Evolutionary conservation across 2,113 vertebrate species (phyloP).

Genomic region (Melanotaenia duboulayi): DNA sequence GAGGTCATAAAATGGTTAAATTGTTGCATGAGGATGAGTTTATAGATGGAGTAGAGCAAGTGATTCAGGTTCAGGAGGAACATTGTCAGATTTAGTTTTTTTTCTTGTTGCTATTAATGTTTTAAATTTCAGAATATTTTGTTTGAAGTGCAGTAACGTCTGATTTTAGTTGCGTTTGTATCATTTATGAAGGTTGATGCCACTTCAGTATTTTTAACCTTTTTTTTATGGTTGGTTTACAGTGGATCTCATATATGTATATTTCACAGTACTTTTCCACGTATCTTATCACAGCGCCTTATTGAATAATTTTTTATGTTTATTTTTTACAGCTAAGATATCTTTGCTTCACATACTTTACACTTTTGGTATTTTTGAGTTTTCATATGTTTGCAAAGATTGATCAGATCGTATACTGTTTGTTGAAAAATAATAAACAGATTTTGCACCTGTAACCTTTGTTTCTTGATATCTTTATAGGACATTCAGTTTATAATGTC

Average conservation of each 20-base stretch:
- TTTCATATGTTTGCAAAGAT: constrained; percentile 58
- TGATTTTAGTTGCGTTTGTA: background rate
- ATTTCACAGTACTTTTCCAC: constrained; percentile 35
- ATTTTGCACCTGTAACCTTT: constrained; percentile 36
- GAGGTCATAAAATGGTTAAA: constrained; percentile 27
- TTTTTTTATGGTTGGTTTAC: constrained; percentile 9
- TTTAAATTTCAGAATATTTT: background rate
- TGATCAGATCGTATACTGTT: constrained; percentile 5
- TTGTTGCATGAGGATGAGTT: constrained; percentile 23
- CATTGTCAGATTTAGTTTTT: constrained; percentile 21
- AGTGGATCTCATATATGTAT: constrained; percentile 4
- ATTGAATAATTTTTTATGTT: constrained; percentile 24
- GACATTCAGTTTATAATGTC: too few relatives aligned
- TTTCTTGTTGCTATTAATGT: constrained; percentile 14
- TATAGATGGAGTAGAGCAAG: constrained; percentile 21
- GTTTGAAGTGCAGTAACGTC: constrained; percentile 14
- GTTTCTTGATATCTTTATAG: background rate
- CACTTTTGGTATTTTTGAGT: constrained; percentile 16
- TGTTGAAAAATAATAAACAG: constrained; percentile 41
- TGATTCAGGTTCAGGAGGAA: constrained; percentile 1
- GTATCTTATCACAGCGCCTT: constrained; percentile 14
- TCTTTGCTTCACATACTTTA: background rate
- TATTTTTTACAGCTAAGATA: constrained; percentile 33
- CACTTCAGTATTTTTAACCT: constrained; percentile 57
- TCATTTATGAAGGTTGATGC: constrained; percentile 4